These are phyloP conservation scores for Cryptomyrus ogoouensis DNA, from an alignment of 2,113 vertebrate genomes.

Conservation along the genomic window DNA sequence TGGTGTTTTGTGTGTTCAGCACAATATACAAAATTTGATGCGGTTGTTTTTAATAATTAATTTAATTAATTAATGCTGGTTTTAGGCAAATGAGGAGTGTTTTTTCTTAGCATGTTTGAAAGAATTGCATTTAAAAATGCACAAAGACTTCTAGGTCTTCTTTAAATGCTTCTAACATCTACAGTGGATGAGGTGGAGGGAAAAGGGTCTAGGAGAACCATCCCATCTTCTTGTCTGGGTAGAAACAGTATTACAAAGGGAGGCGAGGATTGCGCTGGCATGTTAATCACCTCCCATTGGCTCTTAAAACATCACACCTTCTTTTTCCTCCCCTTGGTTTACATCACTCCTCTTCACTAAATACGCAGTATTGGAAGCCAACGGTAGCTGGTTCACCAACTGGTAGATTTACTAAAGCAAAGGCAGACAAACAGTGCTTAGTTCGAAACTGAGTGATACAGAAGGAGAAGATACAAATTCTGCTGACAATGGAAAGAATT, in stretches of 20 bases:
- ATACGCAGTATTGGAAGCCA: constrained; percentile 11
- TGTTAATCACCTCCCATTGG: constrained; percentile 31
- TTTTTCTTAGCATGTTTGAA: neutral
- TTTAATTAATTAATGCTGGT: neutral
- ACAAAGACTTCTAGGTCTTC: neutral
- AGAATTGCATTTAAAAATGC: neutral
- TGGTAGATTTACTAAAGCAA: neutral
- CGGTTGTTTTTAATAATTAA: neutral
- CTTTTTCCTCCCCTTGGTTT: constrained; percentile 2
- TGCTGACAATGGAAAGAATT: neutral
- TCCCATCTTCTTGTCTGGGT: neutral
- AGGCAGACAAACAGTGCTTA: neutral
- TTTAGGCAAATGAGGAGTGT: neutral
- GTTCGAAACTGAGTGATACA: neutral
- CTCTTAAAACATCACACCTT: constrained; percentile 16
- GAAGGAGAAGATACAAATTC: neutral
- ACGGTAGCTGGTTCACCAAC: constrained; percentile 1
- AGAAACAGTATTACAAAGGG: neutral
- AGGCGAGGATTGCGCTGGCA: neutral
- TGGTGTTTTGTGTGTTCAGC: constrained; percentile 28
- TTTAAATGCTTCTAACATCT: neutral
- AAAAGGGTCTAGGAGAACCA: neutral
- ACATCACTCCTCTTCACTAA: neutral
- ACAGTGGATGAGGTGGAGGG: neutral
- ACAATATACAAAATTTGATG: constrained; percentile 16